Base-by-base conservation (phyloP, 2,888 invertebrate species). In the Allacma fusca region DNA sequence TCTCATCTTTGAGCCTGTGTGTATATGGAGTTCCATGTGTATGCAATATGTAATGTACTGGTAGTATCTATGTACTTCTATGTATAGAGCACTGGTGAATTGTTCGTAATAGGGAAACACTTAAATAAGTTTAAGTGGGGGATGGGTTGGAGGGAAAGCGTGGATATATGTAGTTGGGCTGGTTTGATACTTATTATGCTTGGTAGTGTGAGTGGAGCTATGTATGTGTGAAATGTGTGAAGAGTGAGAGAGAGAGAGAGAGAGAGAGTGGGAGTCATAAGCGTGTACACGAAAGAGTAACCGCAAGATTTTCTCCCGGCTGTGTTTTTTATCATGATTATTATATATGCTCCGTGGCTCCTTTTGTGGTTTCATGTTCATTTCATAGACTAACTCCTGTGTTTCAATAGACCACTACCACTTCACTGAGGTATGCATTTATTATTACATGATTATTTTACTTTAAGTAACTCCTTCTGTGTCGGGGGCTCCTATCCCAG, bases 61-160 rank as follows among this genome's bases (percentile, higher is more conserved):
- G 44, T 44, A 16, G 13, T 44, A 16, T n/a, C n/a, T n/a, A n/a
- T n/a, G n/a, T n/a, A n/a, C n/a, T n/a, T n/a, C n/a, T n/a, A n/a
- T n/a, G n/a, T n/a, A n/a, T n/a, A n/a, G n/a, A n/a, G n/a, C n/a
- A n/a, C n/a, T n/a, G n/a, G n/a, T n/a, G n/a, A n/a, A n/a, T n/a
- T n/a, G 34, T 9, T 34, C 5, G 34, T 34, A 34, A 34, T 26
- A 29, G 28, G 50, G 62, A 73, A 73, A 73, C 64, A 73, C 73
- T 73, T 73, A 62, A 73, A 73, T 16, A 73, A 71, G 57, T 71
- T 71, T 71, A 57, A 12, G 28, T 28, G 26, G 44, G n/a, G 57
- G 34, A 34, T 34, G 34, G 9, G 34, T 7, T 4, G 5, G 34
- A 34, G 34, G 4, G 5, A 9, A 34, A 9, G 4, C 9, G 4